A percentile compares a stretch with the other conserved stretches of the same genome.
phyloP scores from a whole-genome alignment of 2,797 vertebrate genomes.

The Iguana delicatissima region DNA sequence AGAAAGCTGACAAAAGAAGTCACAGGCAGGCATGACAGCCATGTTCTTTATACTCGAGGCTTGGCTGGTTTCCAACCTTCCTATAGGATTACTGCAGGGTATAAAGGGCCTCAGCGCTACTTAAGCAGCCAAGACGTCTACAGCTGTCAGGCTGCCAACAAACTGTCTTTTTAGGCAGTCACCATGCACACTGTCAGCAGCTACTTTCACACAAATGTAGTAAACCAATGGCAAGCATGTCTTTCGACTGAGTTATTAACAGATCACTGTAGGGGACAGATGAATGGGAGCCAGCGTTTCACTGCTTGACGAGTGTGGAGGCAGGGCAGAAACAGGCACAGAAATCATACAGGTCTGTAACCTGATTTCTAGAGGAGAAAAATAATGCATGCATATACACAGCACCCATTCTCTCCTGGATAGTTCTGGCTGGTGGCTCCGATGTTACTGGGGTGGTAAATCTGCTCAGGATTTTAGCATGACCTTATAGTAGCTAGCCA shows the following conservation, averaged over 20 bases:
- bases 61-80: constrained; percentile 49
- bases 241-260: constrained; percentile 61
- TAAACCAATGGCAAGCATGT: constrained; percentile 48
- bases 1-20: constrained; percentile 27
- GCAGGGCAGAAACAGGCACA: constrained; percentile 3
- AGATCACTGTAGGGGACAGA: constrained; percentile 51
- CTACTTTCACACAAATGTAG: constrained; percentile 53
- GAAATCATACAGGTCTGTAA: constrained; percentile 35
- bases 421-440: no score
- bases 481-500: no score
- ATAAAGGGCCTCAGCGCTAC: constrained; percentile 28
- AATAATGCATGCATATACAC: background rate
- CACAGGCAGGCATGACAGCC: constrained; percentile 40
- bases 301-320: constrained; percentile 35
- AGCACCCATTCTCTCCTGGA: background rate
- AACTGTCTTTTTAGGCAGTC: constrained; percentile 61
- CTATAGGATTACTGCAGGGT: constrained; percentile 53
- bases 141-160: constrained; percentile 61
- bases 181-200: constrained; percentile 54
- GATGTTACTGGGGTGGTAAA: no score
- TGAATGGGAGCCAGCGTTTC: constrained; percentile 31
- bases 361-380: constrained; percentile 47
- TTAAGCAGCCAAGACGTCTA: constrained; percentile 66
- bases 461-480: no score
- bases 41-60: constrained; percentile 43